These are phyloP conservation scores for Rhea americana DNA, from an alignment of 2,113 vertebrate genomes.

Conservation along the genomic window DNA sequence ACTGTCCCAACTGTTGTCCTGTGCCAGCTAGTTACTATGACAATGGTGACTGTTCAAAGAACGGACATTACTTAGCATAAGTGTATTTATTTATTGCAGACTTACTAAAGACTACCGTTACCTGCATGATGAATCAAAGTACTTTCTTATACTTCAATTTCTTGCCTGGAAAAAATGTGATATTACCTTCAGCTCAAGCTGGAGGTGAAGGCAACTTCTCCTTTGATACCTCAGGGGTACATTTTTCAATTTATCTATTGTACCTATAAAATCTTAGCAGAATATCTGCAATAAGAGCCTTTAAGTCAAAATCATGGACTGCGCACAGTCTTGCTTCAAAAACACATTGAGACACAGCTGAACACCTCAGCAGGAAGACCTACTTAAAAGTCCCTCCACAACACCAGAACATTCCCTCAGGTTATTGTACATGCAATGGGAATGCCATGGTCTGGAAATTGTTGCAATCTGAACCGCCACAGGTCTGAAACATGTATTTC, in stretches of 20 bases:
- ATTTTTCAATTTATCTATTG: background rate
- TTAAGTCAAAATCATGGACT: background rate
- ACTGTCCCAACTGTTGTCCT: slow-evolving; percentile 46
- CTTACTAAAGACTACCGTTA: slow-evolving; percentile 37
- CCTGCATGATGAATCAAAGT: slow-evolving; percentile 30
- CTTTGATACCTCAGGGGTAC: background rate
- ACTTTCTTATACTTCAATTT: background rate
- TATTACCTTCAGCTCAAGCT: slow-evolving; percentile 8
- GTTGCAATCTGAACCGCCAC: background rate
- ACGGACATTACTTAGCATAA: slow-evolving; percentile 43
- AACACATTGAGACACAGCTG: background rate
- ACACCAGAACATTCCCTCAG: background rate
- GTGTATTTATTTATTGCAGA: slow-evolving; percentile 36
- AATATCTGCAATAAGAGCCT: background rate
- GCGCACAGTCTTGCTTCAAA: background rate
- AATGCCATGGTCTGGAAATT: background rate
- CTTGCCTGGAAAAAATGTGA: background rate
- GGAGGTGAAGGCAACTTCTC: background rate
- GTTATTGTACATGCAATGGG: background rate
- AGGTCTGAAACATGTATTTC: background rate
- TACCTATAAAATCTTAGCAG: background rate
- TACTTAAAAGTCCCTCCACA: background rate
- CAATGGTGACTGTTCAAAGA: slow-evolving; percentile 58
- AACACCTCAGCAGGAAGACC: background rate
- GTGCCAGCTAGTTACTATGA: slow-evolving; percentile 39